Base-by-base conservation (phyloP, 2,888 invertebrate species). In the Nephrotoma flavescens region DNA sequence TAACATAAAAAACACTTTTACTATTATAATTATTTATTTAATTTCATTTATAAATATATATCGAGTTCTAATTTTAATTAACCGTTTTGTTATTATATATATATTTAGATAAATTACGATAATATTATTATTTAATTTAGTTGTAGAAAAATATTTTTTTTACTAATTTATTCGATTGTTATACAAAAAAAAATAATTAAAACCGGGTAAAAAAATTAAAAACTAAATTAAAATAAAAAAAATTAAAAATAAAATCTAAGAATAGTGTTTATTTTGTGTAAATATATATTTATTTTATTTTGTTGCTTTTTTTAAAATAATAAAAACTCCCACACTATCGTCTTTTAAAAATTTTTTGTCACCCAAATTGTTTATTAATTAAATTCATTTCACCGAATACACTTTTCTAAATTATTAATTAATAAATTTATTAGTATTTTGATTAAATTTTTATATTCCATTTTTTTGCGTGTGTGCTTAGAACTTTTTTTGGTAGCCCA, bases 311-410 rank as follows among this genome's bases (percentile, higher is more conserved):
- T 86, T 52, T 31, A 7, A 71, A 71, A 71, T 71, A 71, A 71
- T 71, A 71, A 71, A 57, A 71, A 71, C 84, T 84, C 84, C 84
- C 84, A 84, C 84, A 84, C 84, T 84, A 42, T 84, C 84, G 41
- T 71, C 41, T 42, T 84, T 84, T 85, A 45, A 44, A 15, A 85
- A 85, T 85, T 85, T 85, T 85, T 85, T 86, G 86, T 86, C 86
- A 86, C 86, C 86, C 86, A 44, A 86, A 57, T 86, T 57, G 85
- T 86, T 86, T 85, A 71, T 42, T 41, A 42, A 85, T 57, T 57
- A 88, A 88, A 88, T 88, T 89, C 89, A 89, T 89, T 89, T 89
- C 89, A 89, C 89, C 89, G 89, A 88, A 88, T 88, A 88, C 88
- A 89, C 87, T 88, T 88, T 88, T 88, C 88, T 87, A 88, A 89